phyloP scores from a whole-genome alignment of 2,113 vertebrate genomes.

The Oostethus manadensis region DNA sequence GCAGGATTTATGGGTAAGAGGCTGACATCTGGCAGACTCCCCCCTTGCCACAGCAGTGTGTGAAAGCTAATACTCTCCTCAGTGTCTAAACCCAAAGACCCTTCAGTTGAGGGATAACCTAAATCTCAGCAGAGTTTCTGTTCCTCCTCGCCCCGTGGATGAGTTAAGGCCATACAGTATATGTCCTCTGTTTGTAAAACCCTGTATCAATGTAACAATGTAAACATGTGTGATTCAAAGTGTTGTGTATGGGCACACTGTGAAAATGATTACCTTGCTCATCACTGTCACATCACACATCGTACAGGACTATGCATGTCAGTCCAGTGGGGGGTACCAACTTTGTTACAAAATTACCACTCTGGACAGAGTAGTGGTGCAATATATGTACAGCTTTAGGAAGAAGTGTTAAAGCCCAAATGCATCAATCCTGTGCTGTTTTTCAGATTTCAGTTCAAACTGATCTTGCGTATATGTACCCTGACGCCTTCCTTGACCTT shows the following conservation, averaged over 20 bases:
- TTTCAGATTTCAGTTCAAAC: neutral
- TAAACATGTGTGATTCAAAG: neutral
- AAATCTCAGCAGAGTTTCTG: conserved; percentile 48
- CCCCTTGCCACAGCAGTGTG: conserved; percentile 65
- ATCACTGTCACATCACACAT: no score
- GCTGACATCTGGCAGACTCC: conserved; percentile 70
- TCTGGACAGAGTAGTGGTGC: neutral
- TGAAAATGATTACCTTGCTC: neutral
- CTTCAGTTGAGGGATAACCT: conserved; percentile 62
- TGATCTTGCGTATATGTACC: neutral
- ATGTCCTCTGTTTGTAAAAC: conserved; percentile 43
- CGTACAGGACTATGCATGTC: no score
- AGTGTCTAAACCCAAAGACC: conserved; percentile 67
- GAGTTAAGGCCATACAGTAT: conserved; percentile 52
- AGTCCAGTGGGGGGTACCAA: no score
- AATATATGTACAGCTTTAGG: neutral
- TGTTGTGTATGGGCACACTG: neutral
- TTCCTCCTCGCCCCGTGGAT: conserved; percentile 18
- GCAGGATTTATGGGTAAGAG: conserved; percentile 64
- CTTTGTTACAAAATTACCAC: neutral
- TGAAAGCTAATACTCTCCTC: conserved; percentile 71
- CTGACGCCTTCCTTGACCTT: conserved; percentile 3
- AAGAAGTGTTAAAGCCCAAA: neutral
- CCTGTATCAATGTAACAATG: conserved; percentile 2
- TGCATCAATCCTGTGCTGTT: neutral